Conservation (phyloP, 2,797 vertebrate genomes). For the Sparidentex hasta region DNA sequence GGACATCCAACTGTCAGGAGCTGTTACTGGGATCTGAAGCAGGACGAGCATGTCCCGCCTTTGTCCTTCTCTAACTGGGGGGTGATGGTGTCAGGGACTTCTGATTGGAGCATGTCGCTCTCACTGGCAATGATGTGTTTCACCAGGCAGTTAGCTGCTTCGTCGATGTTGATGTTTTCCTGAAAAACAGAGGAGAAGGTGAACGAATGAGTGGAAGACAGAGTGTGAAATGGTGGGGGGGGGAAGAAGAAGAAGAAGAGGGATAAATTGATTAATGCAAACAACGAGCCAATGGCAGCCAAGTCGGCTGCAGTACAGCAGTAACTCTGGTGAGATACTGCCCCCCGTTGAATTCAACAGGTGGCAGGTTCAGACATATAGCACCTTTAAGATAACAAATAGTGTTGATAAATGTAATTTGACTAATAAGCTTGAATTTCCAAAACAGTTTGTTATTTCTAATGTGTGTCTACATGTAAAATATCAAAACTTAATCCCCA, state of each 20-base stretch:
- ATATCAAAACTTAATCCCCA: background rate
- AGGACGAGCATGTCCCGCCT: conserved; percentile 91
- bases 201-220: background rate
- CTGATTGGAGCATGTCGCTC: conserved; percentile 91
- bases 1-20: conserved; percentile 27
- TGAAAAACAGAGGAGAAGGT: conserved; percentile 51
- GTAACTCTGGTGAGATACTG: no score
- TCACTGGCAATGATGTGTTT: conserved; percentile 97
- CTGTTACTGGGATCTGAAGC: conserved; percentile 90
- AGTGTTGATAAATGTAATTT: no score
- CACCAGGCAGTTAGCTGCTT: conserved; percentile 96
- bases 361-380: no score
- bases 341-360: no score
- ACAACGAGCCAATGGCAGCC: background rate
- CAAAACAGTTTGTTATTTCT: background rate
- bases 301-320: no score
- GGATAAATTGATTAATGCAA: background rate
- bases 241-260: background rate
- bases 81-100: conserved; percentile 91
- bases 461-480: background rate
- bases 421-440: background rate
- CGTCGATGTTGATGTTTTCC: conserved; percentile 99
- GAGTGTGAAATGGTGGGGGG: background rate
- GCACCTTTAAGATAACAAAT: no score
- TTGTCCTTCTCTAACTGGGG: conserved; percentile 90